These are phyloP conservation scores for Nematostella vectensis DNA, from an alignment of 92 coral and sea anemone species.

Conservation along the genomic window DNA sequence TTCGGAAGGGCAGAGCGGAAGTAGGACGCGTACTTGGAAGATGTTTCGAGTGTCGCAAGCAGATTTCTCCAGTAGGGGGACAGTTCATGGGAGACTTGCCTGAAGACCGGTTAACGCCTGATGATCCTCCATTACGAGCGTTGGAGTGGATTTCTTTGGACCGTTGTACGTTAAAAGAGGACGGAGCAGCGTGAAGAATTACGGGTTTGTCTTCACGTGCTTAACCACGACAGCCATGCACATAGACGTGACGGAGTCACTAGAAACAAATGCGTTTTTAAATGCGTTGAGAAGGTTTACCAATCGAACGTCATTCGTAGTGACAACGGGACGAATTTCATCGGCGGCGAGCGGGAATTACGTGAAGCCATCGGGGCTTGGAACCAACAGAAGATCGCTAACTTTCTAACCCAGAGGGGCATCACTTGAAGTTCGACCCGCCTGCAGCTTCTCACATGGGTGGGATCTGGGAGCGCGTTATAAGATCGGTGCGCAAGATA, in stretches of 20 bases:
- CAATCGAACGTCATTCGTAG: no score
- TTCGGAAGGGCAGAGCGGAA: no score
- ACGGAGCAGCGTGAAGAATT: neutral
- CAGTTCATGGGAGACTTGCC: neutral
- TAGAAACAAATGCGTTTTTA: no score
- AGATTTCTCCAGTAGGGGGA: no score
- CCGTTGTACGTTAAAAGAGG: conserved; percentile 2
- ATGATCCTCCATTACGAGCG: neutral
- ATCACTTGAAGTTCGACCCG: neutral
- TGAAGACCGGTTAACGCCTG: no score
- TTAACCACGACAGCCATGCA: neutral
- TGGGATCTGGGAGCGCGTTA: neutral
- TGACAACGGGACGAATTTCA: neutral
- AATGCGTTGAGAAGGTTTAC: no score
- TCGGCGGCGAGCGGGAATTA: neutral
- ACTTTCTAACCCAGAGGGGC: neutral
- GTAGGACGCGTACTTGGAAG: no score
- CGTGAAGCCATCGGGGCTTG: neutral
- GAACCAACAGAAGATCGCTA: neutral
- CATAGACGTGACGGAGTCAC: neutral
- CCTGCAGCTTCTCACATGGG: neutral
- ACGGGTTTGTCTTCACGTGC: neutral
- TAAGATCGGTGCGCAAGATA: neutral
- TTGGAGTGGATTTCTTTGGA: neutral
- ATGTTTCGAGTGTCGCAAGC: no score